A percentile compares a stretch with the other conserved stretches of the same genome.
Conservation (phyloP, 2,113 vertebrate species). For the Pycnonotus jocosus region DNA sequence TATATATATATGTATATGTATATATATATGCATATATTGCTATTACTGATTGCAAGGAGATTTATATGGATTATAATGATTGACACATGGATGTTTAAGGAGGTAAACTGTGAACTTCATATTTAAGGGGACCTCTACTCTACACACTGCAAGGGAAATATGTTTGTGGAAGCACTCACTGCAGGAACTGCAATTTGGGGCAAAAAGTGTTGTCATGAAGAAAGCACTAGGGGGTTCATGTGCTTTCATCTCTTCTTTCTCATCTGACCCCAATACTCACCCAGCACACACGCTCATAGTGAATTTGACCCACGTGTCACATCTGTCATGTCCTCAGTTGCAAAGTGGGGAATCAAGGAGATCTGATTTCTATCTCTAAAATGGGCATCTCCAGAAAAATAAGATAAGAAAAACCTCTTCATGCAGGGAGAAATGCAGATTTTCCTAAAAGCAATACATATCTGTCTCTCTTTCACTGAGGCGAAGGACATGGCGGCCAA, state of each 20-base stretch:
- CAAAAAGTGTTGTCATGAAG: background rate
- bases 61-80: constrained; percentile 11
- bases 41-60: background rate
- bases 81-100: constrained; percentile 13
- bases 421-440: background rate
- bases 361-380: background rate
- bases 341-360: background rate
- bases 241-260: background rate
- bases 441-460: background rate
- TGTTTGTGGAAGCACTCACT: background rate
- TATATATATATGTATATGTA: background rate
- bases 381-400: background rate
- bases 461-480: background rate
- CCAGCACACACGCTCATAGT: background rate
- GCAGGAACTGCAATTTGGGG: background rate
- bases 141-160: background rate
- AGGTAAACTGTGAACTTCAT: constrained; percentile 22
- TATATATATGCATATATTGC: background rate
- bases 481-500: background rate
- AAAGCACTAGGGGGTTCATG: background rate
- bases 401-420: background rate
- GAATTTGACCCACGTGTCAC: background rate
- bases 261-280: background rate
- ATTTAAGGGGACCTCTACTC: background rate
- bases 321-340: background rate